Evolutionary conservation across 2,888 invertebrate species (phyloP).

Genomic region (Xylocampa areola): DNA sequence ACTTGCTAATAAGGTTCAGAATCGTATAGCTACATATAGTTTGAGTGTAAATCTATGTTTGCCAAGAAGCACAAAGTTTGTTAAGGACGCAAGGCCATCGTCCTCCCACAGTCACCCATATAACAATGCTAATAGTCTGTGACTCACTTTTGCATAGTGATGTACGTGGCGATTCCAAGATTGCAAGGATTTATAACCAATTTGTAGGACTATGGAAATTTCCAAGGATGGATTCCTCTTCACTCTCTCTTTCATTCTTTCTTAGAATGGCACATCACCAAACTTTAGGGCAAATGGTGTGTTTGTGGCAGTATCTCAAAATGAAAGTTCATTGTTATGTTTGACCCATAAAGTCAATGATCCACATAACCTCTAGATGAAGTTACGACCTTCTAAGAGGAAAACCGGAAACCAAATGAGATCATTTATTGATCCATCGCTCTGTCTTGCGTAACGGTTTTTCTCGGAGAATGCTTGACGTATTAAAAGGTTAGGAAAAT

Average conservation of each 20-base stretch:
- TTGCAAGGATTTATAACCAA: slow-evolving; percentile 15
- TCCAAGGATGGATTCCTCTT: too few relatives aligned
- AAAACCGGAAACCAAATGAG: background rate
- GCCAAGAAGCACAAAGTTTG: slow-evolving; percentile 50
- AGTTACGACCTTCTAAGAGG: background rate
- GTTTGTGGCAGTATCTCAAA: too few relatives aligned
- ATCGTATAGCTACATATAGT: slow-evolving; percentile 30
- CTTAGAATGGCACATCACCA: too few relatives aligned
- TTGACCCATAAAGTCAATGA: too few relatives aligned
- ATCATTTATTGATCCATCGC: background rate
- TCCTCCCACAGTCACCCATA: slow-evolving; percentile 80
- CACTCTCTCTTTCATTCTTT: too few relatives aligned
- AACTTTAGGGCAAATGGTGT: too few relatives aligned
- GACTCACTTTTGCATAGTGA: slow-evolving; percentile 58
- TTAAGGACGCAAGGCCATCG: slow-evolving; percentile 74
- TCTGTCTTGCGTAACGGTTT: slow-evolving; percentile 3
- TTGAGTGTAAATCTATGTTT: slow-evolving; percentile 36
- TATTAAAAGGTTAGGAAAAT: background rate
- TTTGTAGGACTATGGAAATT: slow-evolving; percentile 11
- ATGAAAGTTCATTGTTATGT: too few relatives aligned
- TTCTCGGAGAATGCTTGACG: background rate
- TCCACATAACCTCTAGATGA: too few relatives aligned
- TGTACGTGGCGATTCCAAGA: slow-evolving; percentile 37
- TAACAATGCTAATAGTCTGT: slow-evolving; percentile 69
- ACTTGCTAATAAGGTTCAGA: slow-evolving; percentile 34